These are phyloP conservation scores for Xiphophorus couchianus DNA, from an alignment of 2,113 vertebrate species.

Conservation along the genomic window DNA sequence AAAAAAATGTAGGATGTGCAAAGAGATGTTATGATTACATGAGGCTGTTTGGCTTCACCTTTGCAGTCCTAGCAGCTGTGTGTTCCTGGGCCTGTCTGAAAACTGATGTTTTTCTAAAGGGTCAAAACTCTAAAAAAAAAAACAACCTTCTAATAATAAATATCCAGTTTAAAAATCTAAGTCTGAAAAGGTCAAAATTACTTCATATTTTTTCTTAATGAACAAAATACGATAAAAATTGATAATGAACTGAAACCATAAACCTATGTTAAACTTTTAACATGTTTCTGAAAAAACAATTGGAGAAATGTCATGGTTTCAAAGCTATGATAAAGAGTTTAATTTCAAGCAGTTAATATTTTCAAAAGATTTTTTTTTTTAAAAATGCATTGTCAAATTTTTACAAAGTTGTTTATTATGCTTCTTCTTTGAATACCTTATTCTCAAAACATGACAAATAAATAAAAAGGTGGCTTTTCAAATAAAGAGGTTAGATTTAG, in stretches of 20 bases:
- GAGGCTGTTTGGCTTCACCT: constrained; percentile 5
- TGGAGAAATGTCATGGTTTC: too few relatives aligned
- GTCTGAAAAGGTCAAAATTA: not conserved
- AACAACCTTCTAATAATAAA: not conserved
- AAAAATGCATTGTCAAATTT: not conserved
- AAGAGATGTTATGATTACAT: constrained; percentile 20
- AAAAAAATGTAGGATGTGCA: not conserved
- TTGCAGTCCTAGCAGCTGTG: constrained; percentile 1
- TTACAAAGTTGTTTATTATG: not conserved
- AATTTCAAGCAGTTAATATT: too few relatives aligned
- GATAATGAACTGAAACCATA: not conserved
- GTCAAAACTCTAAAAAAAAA: too few relatives aligned
- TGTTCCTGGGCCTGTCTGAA: not conserved
- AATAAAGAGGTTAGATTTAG: not conserved
- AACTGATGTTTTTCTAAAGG: not conserved
- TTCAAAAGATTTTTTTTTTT: too few relatives aligned
- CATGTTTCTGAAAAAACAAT: too few relatives aligned
- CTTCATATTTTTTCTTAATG: not conserved
- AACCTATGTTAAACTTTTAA: too few relatives aligned
- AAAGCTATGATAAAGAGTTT: too few relatives aligned
- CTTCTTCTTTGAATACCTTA: not conserved
- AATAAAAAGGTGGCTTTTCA: not conserved
- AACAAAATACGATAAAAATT: not conserved
- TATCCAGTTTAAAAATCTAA: not conserved
- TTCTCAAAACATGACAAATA: not conserved